Conservation (phyloP, 2,888 invertebrate genomes). For the Andrena minutula region DNA sequence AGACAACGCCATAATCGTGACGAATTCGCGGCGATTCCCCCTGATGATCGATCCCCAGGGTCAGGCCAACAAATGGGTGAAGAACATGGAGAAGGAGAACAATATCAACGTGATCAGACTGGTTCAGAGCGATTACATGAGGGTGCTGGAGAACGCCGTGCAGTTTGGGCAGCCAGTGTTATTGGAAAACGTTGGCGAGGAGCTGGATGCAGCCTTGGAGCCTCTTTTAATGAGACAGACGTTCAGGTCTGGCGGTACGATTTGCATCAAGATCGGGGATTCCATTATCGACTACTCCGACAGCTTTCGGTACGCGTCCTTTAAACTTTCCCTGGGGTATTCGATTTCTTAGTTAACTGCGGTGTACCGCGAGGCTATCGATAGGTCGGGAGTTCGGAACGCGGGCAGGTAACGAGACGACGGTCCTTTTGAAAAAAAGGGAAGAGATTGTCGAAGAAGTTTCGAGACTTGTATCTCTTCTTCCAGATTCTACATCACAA, state of each 20-base stretch:
- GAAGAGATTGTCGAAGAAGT: too few species aligned
- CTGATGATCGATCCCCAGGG: constrained; percentile 98
- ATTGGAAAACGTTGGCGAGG: constrained; percentile 96
- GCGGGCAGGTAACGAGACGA: too few species aligned
- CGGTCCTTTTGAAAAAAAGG: too few species aligned
- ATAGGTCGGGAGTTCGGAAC: too few species aligned
- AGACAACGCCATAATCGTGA: constrained; percentile 96
- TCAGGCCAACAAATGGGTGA: constrained; percentile 97
- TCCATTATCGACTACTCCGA: constrained; percentile 95
- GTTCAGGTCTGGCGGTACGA: constrained; percentile 94
- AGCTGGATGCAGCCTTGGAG: constrained; percentile 96
- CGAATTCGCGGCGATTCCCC: constrained; percentile 95
- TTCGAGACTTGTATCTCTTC: not conserved
- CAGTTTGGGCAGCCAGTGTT: constrained; percentile 95
- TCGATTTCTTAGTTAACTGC: not conserved
- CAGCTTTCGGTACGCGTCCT: constrained; percentile 89
- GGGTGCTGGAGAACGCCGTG: constrained; percentile 93
- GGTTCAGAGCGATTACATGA: constrained; percentile 92
- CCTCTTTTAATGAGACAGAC: constrained; percentile 95
- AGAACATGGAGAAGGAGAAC: constrained; percentile 95
- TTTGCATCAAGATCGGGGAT: constrained; percentile 96
- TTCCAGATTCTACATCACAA: constrained; percentile 95
- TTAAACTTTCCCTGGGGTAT: too few species aligned
- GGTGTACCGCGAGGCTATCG: too few species aligned
- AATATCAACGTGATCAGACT: constrained; percentile 92